These are phyloP conservation scores for Drosophila funebris DNA, from an alignment of 1,140 invertebrate genomes.

Conservation along the genomic window DNA sequence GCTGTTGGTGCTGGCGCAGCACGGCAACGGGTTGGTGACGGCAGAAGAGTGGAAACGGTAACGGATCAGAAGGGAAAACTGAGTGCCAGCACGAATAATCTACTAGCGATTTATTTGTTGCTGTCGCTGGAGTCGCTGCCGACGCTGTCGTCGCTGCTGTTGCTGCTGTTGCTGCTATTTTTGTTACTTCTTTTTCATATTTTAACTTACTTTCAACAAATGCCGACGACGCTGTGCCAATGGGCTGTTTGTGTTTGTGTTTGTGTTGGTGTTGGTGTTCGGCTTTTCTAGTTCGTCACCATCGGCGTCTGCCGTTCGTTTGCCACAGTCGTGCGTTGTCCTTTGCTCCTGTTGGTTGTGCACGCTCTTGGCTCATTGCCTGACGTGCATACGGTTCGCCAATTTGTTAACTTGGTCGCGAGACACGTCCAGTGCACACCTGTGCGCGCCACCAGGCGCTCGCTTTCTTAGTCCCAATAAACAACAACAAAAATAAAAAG, in stretches of 20 bases:
- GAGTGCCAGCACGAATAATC: slow-evolving; percentile 78
- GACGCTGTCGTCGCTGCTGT: slow-evolving; percentile 21
- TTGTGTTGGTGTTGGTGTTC: slow-evolving; percentile 22
- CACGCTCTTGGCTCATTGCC: slow-evolving; percentile 49
- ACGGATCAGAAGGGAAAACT: slow-evolving; percentile 21
- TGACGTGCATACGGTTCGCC: slow-evolving; percentile 31
- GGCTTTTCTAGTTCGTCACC: slow-evolving; percentile 45
- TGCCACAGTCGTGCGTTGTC: slow-evolving; percentile 72
- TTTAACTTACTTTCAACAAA: slow-evolving; percentile 71
- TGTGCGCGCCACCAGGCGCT: slow-evolving; percentile 59
- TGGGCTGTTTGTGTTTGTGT: slow-evolving; percentile 42
- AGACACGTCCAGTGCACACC: slow-evolving; percentile 57
- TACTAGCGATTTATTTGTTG: slow-evolving; percentile 79
- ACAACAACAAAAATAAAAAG: slow-evolving; percentile 7
- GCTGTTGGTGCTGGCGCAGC: neutral
- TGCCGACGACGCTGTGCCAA: slow-evolving; percentile 46
- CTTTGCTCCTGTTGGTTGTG: slow-evolving; percentile 77
- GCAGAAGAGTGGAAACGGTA: neutral
- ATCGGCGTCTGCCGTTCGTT: slow-evolving; percentile 23
- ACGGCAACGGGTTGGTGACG: neutral
- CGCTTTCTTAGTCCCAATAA: neutral
- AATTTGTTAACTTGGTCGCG: slow-evolving; percentile 41
- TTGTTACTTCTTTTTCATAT: slow-evolving; percentile 80
- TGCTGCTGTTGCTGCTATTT: slow-evolving; percentile 58
- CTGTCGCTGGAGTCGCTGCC: slow-evolving; percentile 46